These are phyloP conservation scores for Carcina quercana DNA, from an alignment of 2,888 invertebrate genomes.

Conservation along the genomic window DNA sequence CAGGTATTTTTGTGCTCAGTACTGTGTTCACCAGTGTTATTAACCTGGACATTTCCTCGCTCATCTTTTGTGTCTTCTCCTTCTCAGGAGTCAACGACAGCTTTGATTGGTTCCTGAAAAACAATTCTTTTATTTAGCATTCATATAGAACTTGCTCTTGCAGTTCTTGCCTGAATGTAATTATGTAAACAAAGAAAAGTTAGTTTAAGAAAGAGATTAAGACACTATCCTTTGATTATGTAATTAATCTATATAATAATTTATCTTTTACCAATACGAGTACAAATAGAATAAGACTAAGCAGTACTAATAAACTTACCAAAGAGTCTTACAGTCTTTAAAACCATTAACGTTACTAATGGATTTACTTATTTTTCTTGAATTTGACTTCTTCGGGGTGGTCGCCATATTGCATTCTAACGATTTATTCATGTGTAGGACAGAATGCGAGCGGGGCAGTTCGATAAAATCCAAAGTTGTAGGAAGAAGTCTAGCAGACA, in stretches of 20 bases:
- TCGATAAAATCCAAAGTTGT: constrained; percentile 37
- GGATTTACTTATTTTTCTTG: constrained; percentile 62
- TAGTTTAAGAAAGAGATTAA: constrained; percentile 2
- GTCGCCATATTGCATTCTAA: constrained; percentile 40
- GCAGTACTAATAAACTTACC: constrained; percentile 40
- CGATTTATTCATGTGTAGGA: constrained; percentile 54
- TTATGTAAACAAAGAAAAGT: constrained; percentile 1
- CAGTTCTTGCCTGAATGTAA: constrained; percentile 3
- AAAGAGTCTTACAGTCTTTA: constrained; percentile 42
- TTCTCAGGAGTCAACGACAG: constrained; percentile 44
- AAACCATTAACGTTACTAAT: constrained; percentile 59
- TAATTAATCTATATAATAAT: neutral
- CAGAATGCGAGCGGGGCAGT: constrained; percentile 58
- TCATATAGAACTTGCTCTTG: neutral
- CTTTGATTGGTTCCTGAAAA: constrained; percentile 55
- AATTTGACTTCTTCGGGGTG: constrained; percentile 41
- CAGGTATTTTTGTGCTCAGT: constrained; percentile 58
- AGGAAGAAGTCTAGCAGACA: constrained; percentile 24
- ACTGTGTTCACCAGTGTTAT: constrained; percentile 68
- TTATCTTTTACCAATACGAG: neutral
- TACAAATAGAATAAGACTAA: neutral
- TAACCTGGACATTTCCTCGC: constrained; percentile 60
- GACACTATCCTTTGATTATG: no score
- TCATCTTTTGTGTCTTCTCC: constrained; percentile 47
- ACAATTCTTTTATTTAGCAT: constrained; percentile 1